A percentile compares a stretch with the other conserved stretches of the same genome.
Conservation (phyloP, 2,888 invertebrate genomes). For the Leptothorax acervorum region DNA sequence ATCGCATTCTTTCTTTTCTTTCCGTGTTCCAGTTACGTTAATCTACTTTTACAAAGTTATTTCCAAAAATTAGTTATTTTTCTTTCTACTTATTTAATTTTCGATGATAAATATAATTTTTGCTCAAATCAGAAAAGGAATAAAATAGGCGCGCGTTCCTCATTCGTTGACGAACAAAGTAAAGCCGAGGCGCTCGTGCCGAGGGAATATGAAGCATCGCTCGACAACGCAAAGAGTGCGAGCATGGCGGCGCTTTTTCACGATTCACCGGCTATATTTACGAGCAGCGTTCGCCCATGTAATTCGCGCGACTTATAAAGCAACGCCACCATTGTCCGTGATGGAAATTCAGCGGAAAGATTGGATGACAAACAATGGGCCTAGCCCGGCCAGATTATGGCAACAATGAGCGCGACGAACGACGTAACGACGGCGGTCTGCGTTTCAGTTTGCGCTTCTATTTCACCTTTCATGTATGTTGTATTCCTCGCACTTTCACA, state of each 20-base stretch:
- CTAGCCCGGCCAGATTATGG: slow-evolving; percentile 75
- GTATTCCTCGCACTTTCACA: neutral
- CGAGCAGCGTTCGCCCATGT: slow-evolving; percentile 76
- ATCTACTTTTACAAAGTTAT: neutral
- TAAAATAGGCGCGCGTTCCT: neutral
- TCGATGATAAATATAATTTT: slow-evolving; percentile 12
- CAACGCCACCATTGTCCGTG: slow-evolving; percentile 68
- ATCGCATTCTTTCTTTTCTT: neutral
- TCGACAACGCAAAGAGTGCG: slow-evolving; percentile 45
- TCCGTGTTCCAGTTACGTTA: slow-evolving; percentile 18
- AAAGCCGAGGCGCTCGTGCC: neutral
- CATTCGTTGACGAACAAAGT: slow-evolving; percentile 17
- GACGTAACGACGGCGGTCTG: slow-evolving; percentile 57
- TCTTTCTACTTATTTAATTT: slow-evolving; percentile 12
- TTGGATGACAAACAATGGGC: slow-evolving; percentile 79
- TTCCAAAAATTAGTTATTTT: slow-evolving; percentile 5
- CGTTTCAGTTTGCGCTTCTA: slow-evolving; percentile 37
- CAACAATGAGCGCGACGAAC: slow-evolving; percentile 72
- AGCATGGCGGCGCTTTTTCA: slow-evolving; percentile 71
- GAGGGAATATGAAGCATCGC: slow-evolving; percentile 39
- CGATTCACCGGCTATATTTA: slow-evolving; percentile 77
- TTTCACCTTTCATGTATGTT: slow-evolving; percentile 10
- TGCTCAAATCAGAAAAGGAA: neutral
- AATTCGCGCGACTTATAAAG: slow-evolving; percentile 75
- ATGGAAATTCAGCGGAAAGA: slow-evolving; percentile 74